Percentiles rank a stretch among this genome's conserved stretches.
Evolutionary conservation across 2,113 vertebrate genomes (phyloP).

Genomic region (Antechinus stuartii): DNA sequence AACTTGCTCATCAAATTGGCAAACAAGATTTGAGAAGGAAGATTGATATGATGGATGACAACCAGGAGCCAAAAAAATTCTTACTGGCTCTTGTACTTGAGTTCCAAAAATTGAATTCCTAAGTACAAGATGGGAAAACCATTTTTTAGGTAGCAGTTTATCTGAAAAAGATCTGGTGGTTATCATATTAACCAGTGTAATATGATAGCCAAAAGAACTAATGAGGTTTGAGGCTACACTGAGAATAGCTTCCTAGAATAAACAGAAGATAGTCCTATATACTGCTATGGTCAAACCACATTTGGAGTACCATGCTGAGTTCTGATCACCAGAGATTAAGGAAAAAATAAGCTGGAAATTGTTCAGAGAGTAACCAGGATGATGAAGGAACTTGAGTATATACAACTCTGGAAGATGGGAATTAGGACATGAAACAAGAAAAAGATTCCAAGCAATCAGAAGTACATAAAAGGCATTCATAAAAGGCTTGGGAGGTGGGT

Average conservation of each 20-base stretch:
- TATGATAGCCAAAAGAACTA: not conserved
- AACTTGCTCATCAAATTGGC: not conserved
- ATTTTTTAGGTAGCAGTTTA: not conserved
- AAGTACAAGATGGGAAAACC: not conserved
- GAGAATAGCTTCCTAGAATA: not conserved
- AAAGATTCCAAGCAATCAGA: not conserved
- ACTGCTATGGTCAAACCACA: not conserved
- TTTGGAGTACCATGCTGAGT: not conserved
- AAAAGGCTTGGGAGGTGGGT: not conserved
- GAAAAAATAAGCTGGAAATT: not conserved
- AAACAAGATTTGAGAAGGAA: not conserved
- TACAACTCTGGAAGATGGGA: not conserved
- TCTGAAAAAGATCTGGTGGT: not conserved
- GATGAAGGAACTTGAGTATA: not conserved
- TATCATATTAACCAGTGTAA: too few species aligned
- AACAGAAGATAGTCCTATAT: not conserved
- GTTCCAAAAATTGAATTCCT: not conserved
- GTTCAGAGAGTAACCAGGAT: not conserved
- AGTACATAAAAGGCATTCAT: not conserved
- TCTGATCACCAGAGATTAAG: not conserved
- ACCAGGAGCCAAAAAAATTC: not conserved
- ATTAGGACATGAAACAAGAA: not conserved
- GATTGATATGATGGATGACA: not conserved
- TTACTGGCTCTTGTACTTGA: not conserved
- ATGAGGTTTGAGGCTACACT: not conserved